Base-by-base conservation (phyloP, 1,140 invertebrate genomes). In the Megalopta genalis region DNA sequence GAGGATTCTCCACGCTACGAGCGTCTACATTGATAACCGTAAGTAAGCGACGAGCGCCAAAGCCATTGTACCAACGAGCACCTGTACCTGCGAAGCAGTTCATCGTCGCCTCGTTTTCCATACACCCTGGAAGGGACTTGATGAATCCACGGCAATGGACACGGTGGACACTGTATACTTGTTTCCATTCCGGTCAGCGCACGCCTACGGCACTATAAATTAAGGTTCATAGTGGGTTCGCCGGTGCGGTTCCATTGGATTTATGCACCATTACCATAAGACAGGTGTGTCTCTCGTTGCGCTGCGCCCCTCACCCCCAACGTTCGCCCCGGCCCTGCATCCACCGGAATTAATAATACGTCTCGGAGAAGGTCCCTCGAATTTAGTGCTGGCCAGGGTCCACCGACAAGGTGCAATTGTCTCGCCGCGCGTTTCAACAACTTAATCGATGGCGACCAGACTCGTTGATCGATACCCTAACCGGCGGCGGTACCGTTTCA, bases 281-380 rank as follows among this genome's bases (percentile, higher is more conserved):
- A 76, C 85, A 86, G 84, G 81, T 86, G 84, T 32, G 54, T 68
- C 46, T 27, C 14, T n/a, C 60, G 21, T 75, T 37, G n/a, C 49
- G 14, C 16, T 6, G 49, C 7, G 49, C 46, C 10, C 23, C 16
- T 12, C 32, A n/a, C 67, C 32, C 32, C 10, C 42, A 3, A 9
- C 10, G 42, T 32, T 32, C 32, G 14, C 10, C 10, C 9, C 10
- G 42, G 42, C 10, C 46, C 14, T n/a, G 46, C 62, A 57, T 67
- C 52, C 18, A 25, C 67, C 37, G 21, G 54, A 54, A 76, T 86
- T 83, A 86, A 83, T 86, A 86, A 86, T 21, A 86, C 42, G 63
- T 81, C 59, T 59, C 70, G 62, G 32, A 18, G 62, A 5, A 3
- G 46, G 42, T 60, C 23, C 32, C 1, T 49, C 68, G 66, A 14